Evolutionary conservation across 2,113 vertebrate species (phyloP), one percentile per base, ranked within the genome.

Genomic region (Megaceryle torquata): DNA sequence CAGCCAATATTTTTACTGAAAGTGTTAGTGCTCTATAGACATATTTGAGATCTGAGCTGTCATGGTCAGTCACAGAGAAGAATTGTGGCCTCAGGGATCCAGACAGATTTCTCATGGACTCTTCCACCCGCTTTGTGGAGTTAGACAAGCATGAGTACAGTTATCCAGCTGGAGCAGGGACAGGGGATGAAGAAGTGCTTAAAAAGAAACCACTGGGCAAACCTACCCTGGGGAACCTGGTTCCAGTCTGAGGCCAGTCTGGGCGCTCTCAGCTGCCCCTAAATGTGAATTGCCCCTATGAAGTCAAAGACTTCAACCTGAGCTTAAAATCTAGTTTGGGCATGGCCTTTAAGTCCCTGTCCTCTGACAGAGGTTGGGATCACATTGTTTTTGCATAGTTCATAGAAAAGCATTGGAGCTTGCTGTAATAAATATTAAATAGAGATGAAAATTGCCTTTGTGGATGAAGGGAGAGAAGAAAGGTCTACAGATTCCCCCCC

Each of bases 141-240:
- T 37, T 63, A 56, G 1, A 12, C 31, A 8, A 35, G 13, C 10
- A 5, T 41, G 43, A 64, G 29, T 70, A 64, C 0, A 0, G 5
- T 86, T 70, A n/a, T 46, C 29, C 29, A 54, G 11, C 25, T 1
- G 0, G 11, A 10, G 33, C 41, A 48, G 9, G 51, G 17, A 67
- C 11, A 35, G 26, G 19, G 48, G 35, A 44, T 48, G 25, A 28
- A 46, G 75, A 57, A 76, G 18, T 59, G 6, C 29, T 76, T 76
- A 28, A 60, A 76, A 70, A 46, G 20, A 64, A 76, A 48, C 7
- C 20, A 5, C 20, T 51, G n/a, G 33, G 43, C 12, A 70, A 59
- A 81, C 59, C 14, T 50, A 20, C 6, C 10, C 11, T 70, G 37
- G 77, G 70, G 78, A 71, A 71, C 19, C 10, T 57, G 13, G 5